Evolutionary conservation across 2,113 vertebrate species (phyloP).

Genomic region (Apteryx mantelli): DNA sequence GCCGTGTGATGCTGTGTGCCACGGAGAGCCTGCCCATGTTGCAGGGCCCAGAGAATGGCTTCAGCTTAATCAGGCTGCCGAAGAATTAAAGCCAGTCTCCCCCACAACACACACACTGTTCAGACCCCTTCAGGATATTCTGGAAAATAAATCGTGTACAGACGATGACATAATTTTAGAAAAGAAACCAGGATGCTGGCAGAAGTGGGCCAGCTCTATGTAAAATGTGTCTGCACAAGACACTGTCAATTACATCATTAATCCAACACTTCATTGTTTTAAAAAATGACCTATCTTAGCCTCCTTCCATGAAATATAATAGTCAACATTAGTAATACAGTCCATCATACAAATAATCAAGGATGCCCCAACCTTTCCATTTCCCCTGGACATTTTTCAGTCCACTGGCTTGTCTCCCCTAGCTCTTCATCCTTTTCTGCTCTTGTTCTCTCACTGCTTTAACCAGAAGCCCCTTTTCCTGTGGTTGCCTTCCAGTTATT

Average conservation of each 20-base stretch:
- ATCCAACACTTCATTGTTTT: neutral
- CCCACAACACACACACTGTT: neutral
- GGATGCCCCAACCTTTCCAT: neutral
- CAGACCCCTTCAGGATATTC: neutral
- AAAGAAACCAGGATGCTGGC: neutral
- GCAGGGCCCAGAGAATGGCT: neutral
- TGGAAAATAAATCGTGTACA: neutral
- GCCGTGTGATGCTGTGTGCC: fast-evolving
- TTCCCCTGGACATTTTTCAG: neutral
- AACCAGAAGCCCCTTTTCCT: neutral
- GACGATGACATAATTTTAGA: neutral
- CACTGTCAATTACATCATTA: neutral
- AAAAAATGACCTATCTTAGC: neutral
- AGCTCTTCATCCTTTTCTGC: neutral
- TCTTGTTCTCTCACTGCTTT: neutral
- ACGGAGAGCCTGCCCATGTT: neutral
- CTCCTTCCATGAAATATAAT: neutral
- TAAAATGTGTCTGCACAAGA: neutral
- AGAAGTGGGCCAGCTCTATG: neutral
- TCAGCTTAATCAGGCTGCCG: neutral
- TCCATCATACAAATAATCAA: neutral
- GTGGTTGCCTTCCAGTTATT: neutral
- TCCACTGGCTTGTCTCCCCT: neutral
- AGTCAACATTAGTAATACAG: neutral
- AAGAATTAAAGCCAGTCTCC: neutral